These are phyloP conservation scores for Avahi laniger DNA, from an alignment of 2,797 vertebrate genomes.

Conservation along the genomic window DNA sequence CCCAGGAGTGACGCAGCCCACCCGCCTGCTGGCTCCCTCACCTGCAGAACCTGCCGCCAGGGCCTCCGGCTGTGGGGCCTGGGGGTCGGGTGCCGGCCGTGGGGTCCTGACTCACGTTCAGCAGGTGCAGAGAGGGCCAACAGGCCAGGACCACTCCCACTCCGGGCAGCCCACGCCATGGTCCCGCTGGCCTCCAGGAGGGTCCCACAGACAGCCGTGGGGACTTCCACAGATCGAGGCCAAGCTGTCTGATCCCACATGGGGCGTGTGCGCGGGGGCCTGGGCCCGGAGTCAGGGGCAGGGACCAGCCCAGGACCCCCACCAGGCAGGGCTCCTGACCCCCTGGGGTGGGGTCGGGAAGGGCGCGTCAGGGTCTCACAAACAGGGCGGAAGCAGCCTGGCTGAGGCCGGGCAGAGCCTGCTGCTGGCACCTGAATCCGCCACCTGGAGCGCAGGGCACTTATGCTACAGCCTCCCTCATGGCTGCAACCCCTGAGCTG, in stretches of 20 bases:
- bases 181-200: not conserved
- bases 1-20: not conserved
- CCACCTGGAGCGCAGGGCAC: too few relatives aligned
- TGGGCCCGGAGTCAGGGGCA: not conserved
- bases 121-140: not conserved
- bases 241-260: too few relatives aligned
- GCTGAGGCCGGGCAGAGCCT: not conserved
- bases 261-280: too few relatives aligned
- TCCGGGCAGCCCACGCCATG: accelerated
- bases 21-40: not conserved
- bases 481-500: not conserved
- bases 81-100: too few relatives aligned
- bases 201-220: too few relatives aligned
- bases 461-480: not conserved
- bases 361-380: too few relatives aligned
- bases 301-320: not conserved
- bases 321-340: too few relatives aligned
- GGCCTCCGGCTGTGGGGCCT: accelerated
- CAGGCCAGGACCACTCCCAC: not conserved
- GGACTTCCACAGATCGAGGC: too few relatives aligned
- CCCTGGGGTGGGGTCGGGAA: too few relatives aligned
- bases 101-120: not conserved
- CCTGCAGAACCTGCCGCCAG: not conserved
- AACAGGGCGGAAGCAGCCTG: too few relatives aligned
- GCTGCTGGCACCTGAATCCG: not conserved